Percentiles rank a stretch among this genome's conserved stretches.
Evolutionary conservation across 2,888 invertebrate species (phyloP).

Genomic region (Allygus modestus): DNA sequence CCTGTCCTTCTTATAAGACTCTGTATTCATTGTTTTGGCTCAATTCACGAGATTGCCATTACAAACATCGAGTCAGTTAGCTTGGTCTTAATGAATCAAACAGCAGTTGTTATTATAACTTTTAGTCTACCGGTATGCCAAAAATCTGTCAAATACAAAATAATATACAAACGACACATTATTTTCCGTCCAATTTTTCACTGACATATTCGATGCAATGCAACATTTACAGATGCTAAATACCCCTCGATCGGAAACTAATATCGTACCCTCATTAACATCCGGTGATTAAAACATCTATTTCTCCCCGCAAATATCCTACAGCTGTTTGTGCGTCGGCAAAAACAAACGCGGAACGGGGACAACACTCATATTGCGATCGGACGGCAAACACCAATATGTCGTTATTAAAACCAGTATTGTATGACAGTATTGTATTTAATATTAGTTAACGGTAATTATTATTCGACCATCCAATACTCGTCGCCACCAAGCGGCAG

Average conservation of each 20-base stretch:
- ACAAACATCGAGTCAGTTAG: too few species aligned
- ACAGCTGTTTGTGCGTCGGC: slow-evolving; percentile 29
- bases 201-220: too few species aligned
- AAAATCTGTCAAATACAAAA: too few species aligned
- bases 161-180: too few species aligned
- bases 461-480: slow-evolving; percentile 44
- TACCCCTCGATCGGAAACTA: background rate
- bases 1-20: too few species aligned
- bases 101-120: too few species aligned
- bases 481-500: background rate
- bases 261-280: slow-evolving; percentile 9
- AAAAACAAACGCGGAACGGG: slow-evolving; percentile 24
- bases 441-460: slow-evolving; percentile 28
- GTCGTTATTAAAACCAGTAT: slow-evolving; percentile 32
- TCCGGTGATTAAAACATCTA: background rate
- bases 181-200: too few species aligned
- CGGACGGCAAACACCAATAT: slow-evolving; percentile 15
- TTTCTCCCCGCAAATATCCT: background rate
- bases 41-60: too few species aligned
- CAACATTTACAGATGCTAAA: background rate
- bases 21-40: too few species aligned
- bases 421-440: slow-evolving; percentile 26
- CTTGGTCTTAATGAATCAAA: too few species aligned
- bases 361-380: slow-evolving; percentile 17
- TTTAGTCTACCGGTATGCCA: too few species aligned